phyloP scores from a whole-genome alignment of 2,888 invertebrate genomes.

The Lepas anatifera region DNA sequence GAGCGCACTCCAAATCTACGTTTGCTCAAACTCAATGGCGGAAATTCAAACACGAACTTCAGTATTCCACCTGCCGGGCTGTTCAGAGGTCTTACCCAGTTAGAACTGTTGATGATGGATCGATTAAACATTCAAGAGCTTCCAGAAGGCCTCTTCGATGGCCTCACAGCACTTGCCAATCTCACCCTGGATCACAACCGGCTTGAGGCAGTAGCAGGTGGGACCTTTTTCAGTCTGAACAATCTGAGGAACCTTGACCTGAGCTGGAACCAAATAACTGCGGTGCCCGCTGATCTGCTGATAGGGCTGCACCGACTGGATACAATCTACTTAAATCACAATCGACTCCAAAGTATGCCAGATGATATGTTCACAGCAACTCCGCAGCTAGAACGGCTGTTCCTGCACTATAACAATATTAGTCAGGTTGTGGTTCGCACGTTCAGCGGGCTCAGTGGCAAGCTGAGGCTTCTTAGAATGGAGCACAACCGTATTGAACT shows the following conservation, averaged over 20 bases:
- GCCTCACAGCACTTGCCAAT: neutral
- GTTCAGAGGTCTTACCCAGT: too few relatives aligned
- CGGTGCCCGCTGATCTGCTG: constrained; percentile 48
- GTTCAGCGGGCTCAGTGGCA: neutral
- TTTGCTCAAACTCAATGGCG: neutral
- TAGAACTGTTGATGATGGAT: too few relatives aligned
- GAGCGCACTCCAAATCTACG: neutral
- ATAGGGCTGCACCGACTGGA: constrained; percentile 46
- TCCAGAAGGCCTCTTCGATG: neutral
- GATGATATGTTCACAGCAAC: constrained; percentile 23
- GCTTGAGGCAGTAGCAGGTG: constrained; percentile 41
- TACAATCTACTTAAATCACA: constrained; percentile 51
- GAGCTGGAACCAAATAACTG: constrained; percentile 47
- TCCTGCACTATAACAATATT: constrained; percentile 36
- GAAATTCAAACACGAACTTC: too few relatives aligned
- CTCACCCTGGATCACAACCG: constrained; percentile 23
- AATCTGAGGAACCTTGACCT: constrained; percentile 51
- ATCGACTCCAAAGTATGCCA: constrained; percentile 42
- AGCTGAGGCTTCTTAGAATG: neutral
- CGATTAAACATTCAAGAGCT: neutral
- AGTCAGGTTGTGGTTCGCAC: neutral
- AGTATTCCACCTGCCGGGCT: too few relatives aligned
- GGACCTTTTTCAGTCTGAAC: constrained; percentile 49
- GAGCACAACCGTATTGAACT: neutral
- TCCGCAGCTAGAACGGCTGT: constrained; percentile 41